phyloP scores from a whole-genome alignment of 2,888 invertebrate species.

The Oligia fasciuncula region DNA sequence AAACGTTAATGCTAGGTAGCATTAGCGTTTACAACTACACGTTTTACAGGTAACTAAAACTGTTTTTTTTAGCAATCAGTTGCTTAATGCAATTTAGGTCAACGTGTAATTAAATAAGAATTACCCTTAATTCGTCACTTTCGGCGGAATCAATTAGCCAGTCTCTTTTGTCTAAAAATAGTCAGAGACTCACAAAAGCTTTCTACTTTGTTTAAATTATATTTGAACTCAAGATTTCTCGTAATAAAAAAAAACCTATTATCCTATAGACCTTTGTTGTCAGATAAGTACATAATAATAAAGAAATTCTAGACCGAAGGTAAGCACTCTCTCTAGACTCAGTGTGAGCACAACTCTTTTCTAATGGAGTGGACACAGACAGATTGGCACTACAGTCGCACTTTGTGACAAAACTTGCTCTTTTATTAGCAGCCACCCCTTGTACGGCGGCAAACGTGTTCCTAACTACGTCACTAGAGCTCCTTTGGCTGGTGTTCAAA shows the following conservation, averaged over 20 bases:
- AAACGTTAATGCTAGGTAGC: neutral
- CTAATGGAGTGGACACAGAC: conserved; percentile 32
- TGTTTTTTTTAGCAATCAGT: neutral
- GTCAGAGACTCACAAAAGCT: neutral
- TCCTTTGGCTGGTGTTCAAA: neutral
- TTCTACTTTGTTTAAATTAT: conserved; percentile 2
- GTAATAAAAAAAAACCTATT: neutral
- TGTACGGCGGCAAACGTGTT: conserved; percentile 7
- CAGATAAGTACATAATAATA: neutral
- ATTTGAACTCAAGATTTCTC: neutral
- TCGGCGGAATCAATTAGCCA: conserved; percentile 20
- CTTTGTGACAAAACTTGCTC: conserved; percentile 27
- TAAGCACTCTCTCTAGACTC: neutral
- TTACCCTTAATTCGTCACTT: conserved; percentile 37
- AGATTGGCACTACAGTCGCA: conserved; percentile 15
- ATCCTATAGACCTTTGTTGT: neutral
- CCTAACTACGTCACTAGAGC: neutral
- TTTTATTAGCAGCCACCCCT: conserved; percentile 27
- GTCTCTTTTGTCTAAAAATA: conserved; percentile 11
- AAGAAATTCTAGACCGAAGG: neutral
- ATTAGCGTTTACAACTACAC: neutral
- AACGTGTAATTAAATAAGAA: conserved; percentile 30
- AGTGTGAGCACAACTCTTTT: conserved; percentile 6
- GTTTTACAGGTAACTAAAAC: neutral
- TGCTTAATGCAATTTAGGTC: conserved; percentile 1